phyloP scores from a whole-genome alignment of 2,888 invertebrate species.

The Thera obeliscata region DNA sequence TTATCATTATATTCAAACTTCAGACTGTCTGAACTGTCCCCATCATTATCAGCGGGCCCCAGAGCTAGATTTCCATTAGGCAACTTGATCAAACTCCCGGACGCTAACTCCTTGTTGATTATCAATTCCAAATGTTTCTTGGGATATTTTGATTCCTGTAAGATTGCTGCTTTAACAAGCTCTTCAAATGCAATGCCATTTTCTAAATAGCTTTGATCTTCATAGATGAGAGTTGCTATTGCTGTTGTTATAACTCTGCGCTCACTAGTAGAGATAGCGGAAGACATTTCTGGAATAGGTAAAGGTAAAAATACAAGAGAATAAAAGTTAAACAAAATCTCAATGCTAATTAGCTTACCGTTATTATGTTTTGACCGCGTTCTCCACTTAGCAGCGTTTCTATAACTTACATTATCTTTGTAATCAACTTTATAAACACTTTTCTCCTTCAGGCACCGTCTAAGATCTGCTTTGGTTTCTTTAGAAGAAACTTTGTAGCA shows the following conservation, averaged over 20 bases:
- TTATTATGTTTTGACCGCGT: conserved; percentile 66
- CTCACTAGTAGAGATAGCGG: conserved; percentile 72
- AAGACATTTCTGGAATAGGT: conserved; percentile 67
- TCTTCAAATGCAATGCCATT: conserved; percentile 89
- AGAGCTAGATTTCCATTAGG: conserved; percentile 88
- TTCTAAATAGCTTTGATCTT: conserved; percentile 89
- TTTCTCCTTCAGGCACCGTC: conserved; percentile 89
- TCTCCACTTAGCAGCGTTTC: conserved; percentile 91
- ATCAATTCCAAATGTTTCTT: conserved; percentile 87
- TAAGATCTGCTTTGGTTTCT: conserved; percentile 89
- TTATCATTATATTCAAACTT: conserved; percentile 78
- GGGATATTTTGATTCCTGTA: conserved; percentile 87
- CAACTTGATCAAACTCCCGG: conserved; percentile 87
- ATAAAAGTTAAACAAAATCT: conserved; percentile 4
- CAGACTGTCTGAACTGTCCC: conserved; percentile 81
- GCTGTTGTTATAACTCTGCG: conserved; percentile 87
- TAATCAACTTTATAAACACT: conserved; percentile 93
- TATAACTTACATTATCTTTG: conserved; percentile 93
- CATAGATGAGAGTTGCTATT: conserved; percentile 88
- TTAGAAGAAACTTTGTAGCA: conserved; percentile 88
- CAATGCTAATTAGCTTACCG: conserved; percentile 57
- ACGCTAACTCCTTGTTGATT: conserved; percentile 88
- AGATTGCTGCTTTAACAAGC: conserved; percentile 86
- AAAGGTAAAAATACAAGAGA: conserved; percentile 12
- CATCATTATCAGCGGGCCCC: conserved; percentile 85